Evolutionary conservation across 2,113 vertebrate genomes (phyloP).

Genomic region (Saimiri boliviensis): DNA sequence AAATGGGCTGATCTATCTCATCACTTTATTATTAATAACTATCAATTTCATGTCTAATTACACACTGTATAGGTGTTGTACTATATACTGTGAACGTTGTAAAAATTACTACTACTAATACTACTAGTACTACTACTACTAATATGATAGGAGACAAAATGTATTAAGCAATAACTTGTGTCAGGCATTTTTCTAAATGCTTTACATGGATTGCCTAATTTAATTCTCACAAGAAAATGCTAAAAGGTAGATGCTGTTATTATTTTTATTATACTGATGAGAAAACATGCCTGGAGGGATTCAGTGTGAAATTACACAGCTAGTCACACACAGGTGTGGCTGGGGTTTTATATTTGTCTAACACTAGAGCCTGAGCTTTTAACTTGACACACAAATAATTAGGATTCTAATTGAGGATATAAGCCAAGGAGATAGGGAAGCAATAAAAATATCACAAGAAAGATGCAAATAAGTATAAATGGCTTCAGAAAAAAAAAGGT

Average conservation of each 20-base stretch:
- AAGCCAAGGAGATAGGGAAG: background rate
- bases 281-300: background rate
- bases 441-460: background rate
- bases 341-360: background rate
- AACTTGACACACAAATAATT: background rate
- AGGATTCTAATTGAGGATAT: background rate
- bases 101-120: background rate
- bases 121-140: background rate
- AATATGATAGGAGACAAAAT: background rate
- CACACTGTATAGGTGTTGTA: background rate
- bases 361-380: background rate
- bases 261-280: constrained; percentile 7
- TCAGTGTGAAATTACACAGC: background rate
- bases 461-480: background rate
- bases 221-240: background rate
- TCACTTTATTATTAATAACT: constrained; percentile 1
- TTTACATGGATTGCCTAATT: background rate
- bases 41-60: background rate
- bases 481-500: background rate
- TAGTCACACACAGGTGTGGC: background rate
- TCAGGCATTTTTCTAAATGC: background rate
- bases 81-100: background rate
- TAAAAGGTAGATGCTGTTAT: background rate
- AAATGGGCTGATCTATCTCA: background rate
- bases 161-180: background rate